Percentiles rank a stretch among this genome's conserved stretches.
These are phyloP conservation scores for Callyntrura sp. DNA, from an alignment of 2,888 invertebrate species.

Conservation along the genomic window DNA sequence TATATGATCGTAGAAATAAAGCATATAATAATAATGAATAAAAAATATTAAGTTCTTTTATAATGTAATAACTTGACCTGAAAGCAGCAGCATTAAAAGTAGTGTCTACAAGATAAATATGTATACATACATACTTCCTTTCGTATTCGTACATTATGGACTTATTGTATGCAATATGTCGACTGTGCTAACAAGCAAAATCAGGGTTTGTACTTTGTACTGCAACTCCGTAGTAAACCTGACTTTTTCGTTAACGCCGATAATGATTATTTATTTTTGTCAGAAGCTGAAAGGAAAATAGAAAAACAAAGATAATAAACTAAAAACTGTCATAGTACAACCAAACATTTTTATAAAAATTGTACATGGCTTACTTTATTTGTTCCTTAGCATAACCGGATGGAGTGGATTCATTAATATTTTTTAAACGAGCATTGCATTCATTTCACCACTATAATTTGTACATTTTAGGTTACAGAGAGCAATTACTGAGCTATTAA, in stretches of 20 bases:
- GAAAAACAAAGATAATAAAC: conserved; percentile 71
- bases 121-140: conserved; percentile 40
- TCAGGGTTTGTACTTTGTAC: conserved; percentile 79
- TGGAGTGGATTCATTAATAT: too few species aligned
- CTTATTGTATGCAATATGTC: conserved; percentile 71
- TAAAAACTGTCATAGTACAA: conserved; percentile 67
- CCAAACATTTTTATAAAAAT: conserved; percentile 11
- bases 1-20: conserved; percentile 27
- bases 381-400: too few species aligned
- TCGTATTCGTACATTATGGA: conserved; percentile 66
- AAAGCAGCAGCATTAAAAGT: conserved; percentile 60
- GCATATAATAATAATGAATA: background rate
- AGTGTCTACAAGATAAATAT: conserved; percentile 13
- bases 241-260: conserved; percentile 72
- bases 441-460: background rate
- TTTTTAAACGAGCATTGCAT: background rate
- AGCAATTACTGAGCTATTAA: background rate
- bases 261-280: conserved; percentile 77
- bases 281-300: conserved; percentile 65
- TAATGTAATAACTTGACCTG: conserved; percentile 51
- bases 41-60: conserved; percentile 3
- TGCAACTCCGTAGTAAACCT: conserved; percentile 64
- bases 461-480: conserved; percentile 30
- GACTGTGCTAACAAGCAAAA: conserved; percentile 74
- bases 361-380: background rate